phyloP scores from a whole-genome alignment of 2,797 vertebrate genomes.

The Enteromius thamalakanensis region DNA sequence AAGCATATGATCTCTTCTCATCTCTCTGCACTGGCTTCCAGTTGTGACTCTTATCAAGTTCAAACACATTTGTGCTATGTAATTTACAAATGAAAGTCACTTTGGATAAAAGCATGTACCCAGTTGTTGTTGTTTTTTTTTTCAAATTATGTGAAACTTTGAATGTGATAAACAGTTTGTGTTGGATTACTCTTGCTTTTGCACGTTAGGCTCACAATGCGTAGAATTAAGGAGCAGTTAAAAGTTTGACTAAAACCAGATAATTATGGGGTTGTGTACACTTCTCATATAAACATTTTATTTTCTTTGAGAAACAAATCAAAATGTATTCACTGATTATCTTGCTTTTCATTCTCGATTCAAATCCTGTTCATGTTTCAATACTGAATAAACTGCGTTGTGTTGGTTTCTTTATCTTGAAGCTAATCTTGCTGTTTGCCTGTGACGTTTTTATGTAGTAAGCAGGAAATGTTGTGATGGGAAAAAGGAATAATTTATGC shows the following conservation, averaged over 20 bases:
- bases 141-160: no score
- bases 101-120: no score
- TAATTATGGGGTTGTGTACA: not conserved
- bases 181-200: not conserved
- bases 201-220: not conserved
- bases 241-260: not conserved
- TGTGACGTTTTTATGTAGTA: not conserved
- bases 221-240: not conserved
- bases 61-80: no score
- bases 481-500: not conserved
- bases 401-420: not conserved
- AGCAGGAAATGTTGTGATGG: not conserved
- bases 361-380: not conserved
- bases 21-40: no score
- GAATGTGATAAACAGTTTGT: no score
- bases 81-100: no score
- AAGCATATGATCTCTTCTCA: no score
- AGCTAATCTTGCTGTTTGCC: not conserved
- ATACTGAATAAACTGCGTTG: not conserved
- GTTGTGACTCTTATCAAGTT: no score
- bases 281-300: not conserved
- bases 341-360: not conserved
- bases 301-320: not conserved
- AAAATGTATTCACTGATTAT: not conserved
- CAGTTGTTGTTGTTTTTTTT: no score